Evolutionary conservation across 2,888 invertebrate genomes (phyloP), one percentile per base, ranked within the genome.

Genomic region (Chloroclystis v-ata): DNA sequence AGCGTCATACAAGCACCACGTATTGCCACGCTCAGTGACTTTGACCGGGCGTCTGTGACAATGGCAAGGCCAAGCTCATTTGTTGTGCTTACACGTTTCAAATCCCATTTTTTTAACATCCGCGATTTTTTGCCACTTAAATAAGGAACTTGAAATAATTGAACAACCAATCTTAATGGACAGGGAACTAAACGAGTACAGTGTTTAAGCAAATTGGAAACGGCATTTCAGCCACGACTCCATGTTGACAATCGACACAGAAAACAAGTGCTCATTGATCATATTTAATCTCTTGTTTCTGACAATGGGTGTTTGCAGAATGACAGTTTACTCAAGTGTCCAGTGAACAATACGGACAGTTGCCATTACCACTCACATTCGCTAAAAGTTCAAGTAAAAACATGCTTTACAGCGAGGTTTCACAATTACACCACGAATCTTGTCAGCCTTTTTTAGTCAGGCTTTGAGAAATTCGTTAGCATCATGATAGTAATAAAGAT

Each of bases 231-330:
- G 39, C 39, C 10, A 33, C 33, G 43, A 42, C 30, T 11, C 35
- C 32, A 42, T 62, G 63, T 63, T 62, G 61, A 59, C 62, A 46
- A 57, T 61, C 56, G 29, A 28, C n/a, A 45, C 48, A 40, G 38
- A 56, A 54, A 58, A 50, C 65, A 57, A 52, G 43, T 57, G 50
- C 32, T 44, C 62, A 56, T 51, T 60, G 63, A 59, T 51, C 48
- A 54, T 20, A 57, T 59, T 57, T 53, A 57, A 60, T 57, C 50
- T 59, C 58, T 61, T 61, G 67, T 63, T 57, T 49, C 54, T 57
- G 69, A 78, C 77, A 79, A 78, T 75, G 65, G 65, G 50, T 72
- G 72, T 74, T 77, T 71, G 67, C 64, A 62, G 33, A n/a, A 11
- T 2, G 16, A 16, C 20, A 20, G 63, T 75, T 75, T 72, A 69